Evolutionary conservation across 2,113 vertebrate species (phyloP).

Genomic region (Nycticebus coucang): DNA sequence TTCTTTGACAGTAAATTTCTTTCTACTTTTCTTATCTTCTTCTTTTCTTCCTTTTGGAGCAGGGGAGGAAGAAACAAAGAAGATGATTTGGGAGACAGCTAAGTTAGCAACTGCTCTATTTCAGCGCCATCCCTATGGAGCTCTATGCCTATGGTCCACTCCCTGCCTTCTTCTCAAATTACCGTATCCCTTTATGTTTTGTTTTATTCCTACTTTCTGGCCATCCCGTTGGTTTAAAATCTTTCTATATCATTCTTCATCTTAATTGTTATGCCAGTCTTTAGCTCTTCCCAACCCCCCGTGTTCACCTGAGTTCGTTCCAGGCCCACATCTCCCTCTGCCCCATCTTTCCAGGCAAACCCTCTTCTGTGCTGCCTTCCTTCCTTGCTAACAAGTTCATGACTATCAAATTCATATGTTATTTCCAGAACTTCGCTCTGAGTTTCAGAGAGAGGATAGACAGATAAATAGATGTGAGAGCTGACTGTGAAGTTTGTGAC

Average conservation of each 20-base stretch:
- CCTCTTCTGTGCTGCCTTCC: neutral
- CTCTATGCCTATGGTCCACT: too few species aligned
- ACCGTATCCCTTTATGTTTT: fast-evolving
- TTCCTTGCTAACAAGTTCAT: too few species aligned
- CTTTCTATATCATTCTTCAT: neutral
- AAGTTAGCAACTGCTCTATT: too few species aligned
- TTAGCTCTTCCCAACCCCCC: neutral
- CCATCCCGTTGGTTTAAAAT: too few species aligned
- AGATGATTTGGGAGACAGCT: neutral
- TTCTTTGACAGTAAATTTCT: too few species aligned
- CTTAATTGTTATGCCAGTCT: neutral
- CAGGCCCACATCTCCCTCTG: neutral
- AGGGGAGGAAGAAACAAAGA: neutral
- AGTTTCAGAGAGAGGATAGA: neutral
- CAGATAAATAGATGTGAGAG: too few species aligned
- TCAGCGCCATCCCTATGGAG: fast-evolving
- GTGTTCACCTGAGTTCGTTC: fast-evolving
- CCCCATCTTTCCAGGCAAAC: neutral
- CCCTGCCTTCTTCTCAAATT: neutral
- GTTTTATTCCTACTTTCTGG: neutral
- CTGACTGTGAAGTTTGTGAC: too few species aligned
- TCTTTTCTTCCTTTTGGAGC: neutral
- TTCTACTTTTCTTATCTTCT: neutral
- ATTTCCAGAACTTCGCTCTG: neutral
- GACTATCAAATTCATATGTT: neutral